These are phyloP conservation scores for Synergus itoensis DNA, from an alignment of 2,888 invertebrate species.

Conservation along the genomic window DNA sequence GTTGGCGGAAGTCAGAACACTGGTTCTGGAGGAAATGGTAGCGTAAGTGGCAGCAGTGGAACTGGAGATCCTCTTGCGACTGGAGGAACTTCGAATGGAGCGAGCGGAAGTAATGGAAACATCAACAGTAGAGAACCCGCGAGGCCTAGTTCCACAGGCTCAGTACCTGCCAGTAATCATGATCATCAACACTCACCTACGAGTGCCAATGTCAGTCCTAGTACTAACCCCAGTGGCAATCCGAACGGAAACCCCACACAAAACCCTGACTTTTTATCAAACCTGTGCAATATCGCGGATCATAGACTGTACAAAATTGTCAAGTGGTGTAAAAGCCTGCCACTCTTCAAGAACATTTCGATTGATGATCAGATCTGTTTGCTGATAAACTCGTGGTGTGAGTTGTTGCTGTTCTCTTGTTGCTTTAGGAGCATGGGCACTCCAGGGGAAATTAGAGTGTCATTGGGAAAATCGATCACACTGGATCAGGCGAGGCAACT, in stretches of 20 bases:
- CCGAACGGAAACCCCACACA: constrained; percentile 71
- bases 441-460: constrained; percentile 92
- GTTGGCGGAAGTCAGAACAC: constrained; percentile 80
- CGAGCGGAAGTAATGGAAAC: constrained; percentile 53
- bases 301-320: constrained; percentile 97
- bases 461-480: constrained; percentile 83
- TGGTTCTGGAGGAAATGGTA: constrained; percentile 50
- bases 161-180: constrained; percentile 56
- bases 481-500: constrained; percentile 85
- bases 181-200: constrained; percentile 60
- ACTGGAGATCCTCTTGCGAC: constrained; percentile 13
- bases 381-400: constrained; percentile 98
- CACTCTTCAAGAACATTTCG: constrained; percentile 97
- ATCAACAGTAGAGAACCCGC: constrained; percentile 53
- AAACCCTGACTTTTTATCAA: constrained; percentile 90
- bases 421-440: constrained; percentile 96
- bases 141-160: constrained; percentile 60
- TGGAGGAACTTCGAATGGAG: constrained; percentile 38
- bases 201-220: constrained; percentile 33
- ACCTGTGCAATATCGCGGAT: constrained; percentile 96
- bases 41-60: constrained; percentile 33
- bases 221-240: constrained; percentile 49
- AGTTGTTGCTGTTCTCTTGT: constrained; percentile 93
- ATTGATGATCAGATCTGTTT: constrained; percentile 99
- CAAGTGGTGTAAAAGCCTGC: constrained; percentile 98